These are phyloP conservation scores for Borostomias antarcticus DNA, from an alignment of 2,797 vertebrate genomes.

Conservation along the genomic window DNA sequence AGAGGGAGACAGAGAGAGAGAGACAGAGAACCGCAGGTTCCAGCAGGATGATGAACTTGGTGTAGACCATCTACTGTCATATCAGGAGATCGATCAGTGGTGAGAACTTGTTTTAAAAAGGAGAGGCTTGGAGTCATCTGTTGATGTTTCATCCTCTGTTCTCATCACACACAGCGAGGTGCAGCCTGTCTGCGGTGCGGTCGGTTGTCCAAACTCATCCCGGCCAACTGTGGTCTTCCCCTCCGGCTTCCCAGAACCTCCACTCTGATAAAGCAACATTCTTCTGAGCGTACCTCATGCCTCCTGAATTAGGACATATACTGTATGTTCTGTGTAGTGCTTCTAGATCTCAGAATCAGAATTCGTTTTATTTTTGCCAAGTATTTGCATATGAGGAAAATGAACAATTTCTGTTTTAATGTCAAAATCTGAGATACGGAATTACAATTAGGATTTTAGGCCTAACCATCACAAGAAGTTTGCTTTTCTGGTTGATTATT, in stretches of 20 bases:
- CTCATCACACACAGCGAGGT: slow-evolving; percentile 35
- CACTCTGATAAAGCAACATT: slow-evolving; percentile 56
- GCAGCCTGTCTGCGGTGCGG: slow-evolving; percentile 37
- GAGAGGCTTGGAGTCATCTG: slow-evolving; percentile 55
- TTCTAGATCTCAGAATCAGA: too few species aligned
- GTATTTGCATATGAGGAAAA: too few species aligned
- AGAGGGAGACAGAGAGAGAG: slow-evolving; percentile 5
- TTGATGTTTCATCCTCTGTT: slow-evolving; percentile 60
- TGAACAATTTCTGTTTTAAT: too few species aligned
- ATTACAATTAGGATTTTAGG: too few species aligned
- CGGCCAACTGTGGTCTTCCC: slow-evolving; percentile 46
- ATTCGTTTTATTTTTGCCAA: too few species aligned
- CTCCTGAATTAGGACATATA: slow-evolving; percentile 35
- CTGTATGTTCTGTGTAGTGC: slow-evolving; percentile 10
- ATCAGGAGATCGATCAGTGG: slow-evolving; percentile 45
- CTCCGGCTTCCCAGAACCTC: slow-evolving; percentile 54
- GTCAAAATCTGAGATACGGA: too few species aligned
- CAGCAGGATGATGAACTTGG: too few species aligned
- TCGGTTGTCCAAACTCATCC: slow-evolving; percentile 47
- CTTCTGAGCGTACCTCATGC: slow-evolving; percentile 47
- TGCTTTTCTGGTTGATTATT: too few species aligned
- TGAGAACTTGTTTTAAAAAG: slow-evolving; percentile 35
- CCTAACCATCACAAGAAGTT: too few species aligned
- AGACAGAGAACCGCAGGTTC: not conserved
- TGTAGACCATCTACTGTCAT: slow-evolving; percentile 41